Conservation (phyloP, 2,888 invertebrate genomes). For the Brachylomia viminalis region DNA sequence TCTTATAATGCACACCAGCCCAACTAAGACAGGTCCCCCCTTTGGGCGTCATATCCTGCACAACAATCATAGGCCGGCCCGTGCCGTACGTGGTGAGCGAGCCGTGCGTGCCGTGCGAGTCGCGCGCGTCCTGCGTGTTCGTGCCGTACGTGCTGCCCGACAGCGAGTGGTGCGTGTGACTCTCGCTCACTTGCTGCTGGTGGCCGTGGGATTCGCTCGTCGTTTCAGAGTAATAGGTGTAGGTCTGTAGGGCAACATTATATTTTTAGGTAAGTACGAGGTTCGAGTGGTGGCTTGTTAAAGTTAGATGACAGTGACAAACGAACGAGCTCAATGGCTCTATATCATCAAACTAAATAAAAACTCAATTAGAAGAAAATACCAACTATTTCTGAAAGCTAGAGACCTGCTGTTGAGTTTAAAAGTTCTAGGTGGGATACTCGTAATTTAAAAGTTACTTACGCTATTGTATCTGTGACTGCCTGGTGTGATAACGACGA, state of each 20-base stretch:
- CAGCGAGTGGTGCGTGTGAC: constrained; percentile 46
- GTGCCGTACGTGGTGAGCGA: constrained; percentile 32
- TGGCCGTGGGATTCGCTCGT: constrained; percentile 59
- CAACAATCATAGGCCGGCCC: constrained; percentile 72
- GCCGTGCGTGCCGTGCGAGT: constrained; percentile 23
- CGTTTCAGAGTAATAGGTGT: constrained; percentile 55
- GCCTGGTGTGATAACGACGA: constrained; percentile 79
- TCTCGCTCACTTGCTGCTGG: constrained; percentile 43
- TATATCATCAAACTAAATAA: no score
- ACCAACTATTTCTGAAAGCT: no score
- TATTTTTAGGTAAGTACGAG: no score
- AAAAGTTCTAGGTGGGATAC: not conserved
- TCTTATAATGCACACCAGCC: constrained; percentile 95
- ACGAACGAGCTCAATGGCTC: no score
- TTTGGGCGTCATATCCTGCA: constrained; percentile 88
- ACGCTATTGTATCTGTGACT: constrained; percentile 72
- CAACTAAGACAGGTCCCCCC: constrained; percentile 94
- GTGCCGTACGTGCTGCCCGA: constrained; percentile 51
- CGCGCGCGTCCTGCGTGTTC: constrained; percentile 8
- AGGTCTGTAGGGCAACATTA: constrained; percentile 40
- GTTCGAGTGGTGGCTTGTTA: no score
- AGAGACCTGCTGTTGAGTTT: not conserved
- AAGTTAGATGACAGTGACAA: no score
- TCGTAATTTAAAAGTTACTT: constrained; percentile 61
- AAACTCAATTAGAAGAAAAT: no score